These are phyloP conservation scores for Macquaria australasica DNA, from an alignment of 2,113 vertebrate genomes.

Conservation along the genomic window DNA sequence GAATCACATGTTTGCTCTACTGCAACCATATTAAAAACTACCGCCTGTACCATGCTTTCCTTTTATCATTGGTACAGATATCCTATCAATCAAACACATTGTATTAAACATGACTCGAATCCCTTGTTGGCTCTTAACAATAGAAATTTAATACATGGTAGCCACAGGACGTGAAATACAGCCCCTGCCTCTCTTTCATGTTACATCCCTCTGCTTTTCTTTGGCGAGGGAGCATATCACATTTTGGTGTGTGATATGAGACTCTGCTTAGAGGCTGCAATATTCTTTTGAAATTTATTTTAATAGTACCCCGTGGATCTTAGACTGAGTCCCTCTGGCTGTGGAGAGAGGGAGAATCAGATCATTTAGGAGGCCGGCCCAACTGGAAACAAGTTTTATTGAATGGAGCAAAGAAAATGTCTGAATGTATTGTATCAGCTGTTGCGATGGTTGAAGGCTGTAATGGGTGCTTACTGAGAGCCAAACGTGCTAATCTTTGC, in stretches of 20 bases:
- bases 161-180: slow-evolving; percentile 66
- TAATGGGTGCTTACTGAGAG: slow-evolving; percentile 13
- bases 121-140: slow-evolving; percentile 44
- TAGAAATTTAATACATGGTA: slow-evolving; percentile 57
- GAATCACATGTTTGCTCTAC: neutral
- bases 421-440: slow-evolving; percentile 46
- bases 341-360: slow-evolving; percentile 34
- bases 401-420: slow-evolving; percentile 49
- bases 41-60: neutral
- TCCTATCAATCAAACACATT: slow-evolving; percentile 49
- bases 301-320: slow-evolving; percentile 59
- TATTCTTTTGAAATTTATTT: slow-evolving; percentile 67
- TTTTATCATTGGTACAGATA: slow-evolving; percentile 25
- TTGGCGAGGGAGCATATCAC: slow-evolving; percentile 51
- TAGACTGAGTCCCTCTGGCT: slow-evolving; percentile 40
- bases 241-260: slow-evolving; percentile 60
- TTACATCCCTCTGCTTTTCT: slow-evolving; percentile 52
- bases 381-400: slow-evolving; percentile 50
- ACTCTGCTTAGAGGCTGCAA: slow-evolving; percentile 45
- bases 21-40: neutral
- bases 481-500: neutral
- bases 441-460: slow-evolving; percentile 12
- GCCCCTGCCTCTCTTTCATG: slow-evolving; percentile 55
- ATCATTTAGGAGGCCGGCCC: slow-evolving; percentile 36
- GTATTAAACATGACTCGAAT: slow-evolving; percentile 49